phyloP scores from a whole-genome alignment of 2,113 vertebrate species.

The human (Homo sapiens) region GRCh38 chr11:31939501-31940000 shows the following conservation, averaged over 20 bases:
- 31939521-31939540: neutral
- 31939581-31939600: neutral
- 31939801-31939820: neutral
- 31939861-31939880: neutral
- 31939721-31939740: neutral
- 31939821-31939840: neutral
- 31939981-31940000: neutral
- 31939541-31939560: neutral
- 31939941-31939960: neutral
- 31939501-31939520: neutral
- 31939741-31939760: neutral
- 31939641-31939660: neutral
- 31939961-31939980: neutral
- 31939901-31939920: neutral
- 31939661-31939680: neutral
- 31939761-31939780: neutral
- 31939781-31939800: neutral
- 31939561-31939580: neutral
- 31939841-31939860: neutral
- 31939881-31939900: neutral
- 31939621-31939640: neutral
- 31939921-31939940: neutral
- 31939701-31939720: neutral
- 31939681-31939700: neutral
- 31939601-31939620: neutral